phyloP scores from a whole-genome alignment of 2,797 vertebrate genomes.

The Hipposideros larvatus region DNA sequence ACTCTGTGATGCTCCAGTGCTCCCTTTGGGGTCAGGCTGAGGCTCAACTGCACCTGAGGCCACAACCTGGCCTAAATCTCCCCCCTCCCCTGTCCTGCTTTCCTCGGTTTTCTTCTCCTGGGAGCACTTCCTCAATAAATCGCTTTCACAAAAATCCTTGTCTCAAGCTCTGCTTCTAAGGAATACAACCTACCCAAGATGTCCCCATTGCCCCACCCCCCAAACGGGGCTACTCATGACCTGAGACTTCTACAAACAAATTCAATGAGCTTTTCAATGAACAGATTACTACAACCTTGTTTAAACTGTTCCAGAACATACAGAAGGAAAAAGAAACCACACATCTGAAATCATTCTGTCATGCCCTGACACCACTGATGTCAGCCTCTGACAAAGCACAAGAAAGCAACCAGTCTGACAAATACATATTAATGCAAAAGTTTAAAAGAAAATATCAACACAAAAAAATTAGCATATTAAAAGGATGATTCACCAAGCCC shows the following conservation, averaged over 20 bases:
- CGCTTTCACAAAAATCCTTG: background rate
- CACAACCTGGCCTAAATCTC: background rate
- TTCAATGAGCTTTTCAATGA: background rate
- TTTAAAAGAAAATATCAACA: background rate
- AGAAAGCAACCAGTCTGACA: background rate
- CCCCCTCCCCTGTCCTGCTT: background rate
- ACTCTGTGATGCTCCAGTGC: background rate
- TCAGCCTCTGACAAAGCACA: background rate
- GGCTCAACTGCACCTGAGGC: background rate
- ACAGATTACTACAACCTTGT: background rate
- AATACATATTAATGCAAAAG: background rate
- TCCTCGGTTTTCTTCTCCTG: background rate
- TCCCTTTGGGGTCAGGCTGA: background rate
- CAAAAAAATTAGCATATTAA: background rate
- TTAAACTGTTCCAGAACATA: background rate
- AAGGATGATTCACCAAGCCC: background rate
- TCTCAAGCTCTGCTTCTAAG: background rate
- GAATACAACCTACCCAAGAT: background rate
- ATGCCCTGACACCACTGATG: background rate
- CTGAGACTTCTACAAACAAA: background rate
- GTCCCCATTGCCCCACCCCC: rapidly evolving
- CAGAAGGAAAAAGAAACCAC: background rate
- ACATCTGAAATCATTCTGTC: background rate
- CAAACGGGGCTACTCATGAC: too few species aligned
- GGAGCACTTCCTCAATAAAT: background rate